Evolutionary conservation across 2,888 invertebrate genomes (phyloP), one percentile per base, ranked within the genome.

Genomic region (Diachrysia chrysitis): DNA sequence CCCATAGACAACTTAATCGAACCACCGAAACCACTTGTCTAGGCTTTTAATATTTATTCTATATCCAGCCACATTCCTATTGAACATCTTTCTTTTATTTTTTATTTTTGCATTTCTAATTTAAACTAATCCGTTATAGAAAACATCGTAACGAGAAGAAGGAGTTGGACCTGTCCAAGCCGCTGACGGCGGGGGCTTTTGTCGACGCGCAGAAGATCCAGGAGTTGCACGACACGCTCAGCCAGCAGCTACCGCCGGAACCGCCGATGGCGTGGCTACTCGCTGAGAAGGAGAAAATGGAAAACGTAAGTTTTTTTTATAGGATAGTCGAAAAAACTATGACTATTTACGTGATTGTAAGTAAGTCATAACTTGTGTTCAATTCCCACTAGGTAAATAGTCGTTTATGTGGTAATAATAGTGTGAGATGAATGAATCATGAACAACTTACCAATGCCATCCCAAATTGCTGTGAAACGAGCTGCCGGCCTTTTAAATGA

Each of bases 161-260:
- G 78, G 96, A 96, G 60, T 95, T 97, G 54, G 97, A 97, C 63
- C 92, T 98, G 58, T 96, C 96, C 66, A 97, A 97, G 81, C 97
- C 97, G 0, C 94, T 98, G 85, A 97, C 97, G 77, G 96, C 97
- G 0, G 98, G 98, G 53, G 98, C 98, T 0, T 98, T 98, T 90
- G 97, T 97, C 7, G 97, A 97, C 81, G 93, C 95, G 35, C 95
- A 96, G n/a, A 96, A 96, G 85, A 94, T 97, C 58, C 95, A 95
- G 57, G 95, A 96, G 85, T 71, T 95, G 10, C 94, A 92, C 37
- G 89, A 89, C 16, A 87, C 93, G 0, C 85, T 95, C 9, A 90
- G 89, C 29, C 90, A 90, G 62, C 90, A 91, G 66, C 81, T 95
- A 35, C 94, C 94, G 0, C 94, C 94, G 0, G 93, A 93, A 72